A percentile compares a stretch with the other conserved stretches of the same genome.
These are phyloP conservation scores for Solea solea DNA, from an alignment of 2,113 vertebrate genomes.

Conservation along the genomic window DNA sequence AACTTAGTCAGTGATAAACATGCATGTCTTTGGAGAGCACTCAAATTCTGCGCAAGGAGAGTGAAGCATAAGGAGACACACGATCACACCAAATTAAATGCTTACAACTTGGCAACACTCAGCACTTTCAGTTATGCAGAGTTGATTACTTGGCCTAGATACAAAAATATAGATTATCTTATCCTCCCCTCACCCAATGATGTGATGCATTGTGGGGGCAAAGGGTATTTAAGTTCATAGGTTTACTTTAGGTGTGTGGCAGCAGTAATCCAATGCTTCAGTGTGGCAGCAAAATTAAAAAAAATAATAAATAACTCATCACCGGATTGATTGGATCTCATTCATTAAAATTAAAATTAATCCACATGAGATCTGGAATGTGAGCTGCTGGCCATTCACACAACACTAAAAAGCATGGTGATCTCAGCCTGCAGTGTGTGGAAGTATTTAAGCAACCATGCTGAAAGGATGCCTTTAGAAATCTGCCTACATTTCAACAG, in stretches of 20 bases:
- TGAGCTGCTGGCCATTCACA: constrained; percentile 58
- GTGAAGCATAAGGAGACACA: constrained; percentile 36
- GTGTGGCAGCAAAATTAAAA: neutral
- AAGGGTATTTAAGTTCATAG: constrained; percentile 54
- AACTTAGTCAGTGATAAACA: constrained; percentile 56
- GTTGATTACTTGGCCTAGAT: constrained; percentile 76
- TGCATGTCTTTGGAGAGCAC: constrained; percentile 47
- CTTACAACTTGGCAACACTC: constrained; percentile 50
- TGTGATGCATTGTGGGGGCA: constrained; percentile 51
- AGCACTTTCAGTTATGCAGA: constrained; percentile 52
- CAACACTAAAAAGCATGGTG: constrained; percentile 49
- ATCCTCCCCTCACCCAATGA: constrained; percentile 54
- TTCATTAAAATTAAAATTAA: constrained; percentile 24
- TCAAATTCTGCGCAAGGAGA: constrained; percentile 30
- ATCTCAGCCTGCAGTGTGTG: constrained; percentile 55
- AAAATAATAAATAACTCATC: too few relatives aligned
- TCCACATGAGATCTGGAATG: constrained; percentile 33
- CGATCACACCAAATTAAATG: constrained; percentile 22
- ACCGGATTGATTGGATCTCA: constrained; percentile 46
- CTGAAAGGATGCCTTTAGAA: constrained; percentile 60
- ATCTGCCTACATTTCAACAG: constrained; percentile 61
- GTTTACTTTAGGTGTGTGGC: constrained; percentile 47
- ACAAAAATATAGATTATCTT: constrained; percentile 71
- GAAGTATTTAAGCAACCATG: constrained; percentile 63
- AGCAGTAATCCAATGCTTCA: constrained; percentile 44